These are phyloP conservation scores for Lydus trimaculatus DNA, from an alignment of 2,888 invertebrate species.

Conservation along the genomic window DNA sequence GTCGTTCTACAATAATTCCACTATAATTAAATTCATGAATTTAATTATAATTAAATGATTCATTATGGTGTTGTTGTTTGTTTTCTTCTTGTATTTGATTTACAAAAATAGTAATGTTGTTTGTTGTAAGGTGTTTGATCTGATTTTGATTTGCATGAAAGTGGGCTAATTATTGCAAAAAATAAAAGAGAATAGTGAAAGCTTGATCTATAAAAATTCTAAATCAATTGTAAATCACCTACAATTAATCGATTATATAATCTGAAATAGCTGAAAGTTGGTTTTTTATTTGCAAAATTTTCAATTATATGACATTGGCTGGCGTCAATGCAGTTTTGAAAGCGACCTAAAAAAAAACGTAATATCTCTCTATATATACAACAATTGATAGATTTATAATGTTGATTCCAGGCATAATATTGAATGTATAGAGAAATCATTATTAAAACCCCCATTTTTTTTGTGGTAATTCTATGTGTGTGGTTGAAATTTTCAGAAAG, in stretches of 20 bases:
- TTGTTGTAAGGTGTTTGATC: too few relatives aligned
- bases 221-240: neutral
- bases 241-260: neutral
- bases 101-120: neutral
- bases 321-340: neutral
- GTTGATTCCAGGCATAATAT: too few relatives aligned
- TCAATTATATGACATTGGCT: neutral
- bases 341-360: neutral
- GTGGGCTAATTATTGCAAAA: constrained; percentile 9
- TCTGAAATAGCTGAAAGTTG: neutral
- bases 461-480: too few relatives aligned
- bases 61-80: neutral
- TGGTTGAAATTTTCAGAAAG: neutral
- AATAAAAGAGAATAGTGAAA: neutral
- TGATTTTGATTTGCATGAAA: neutral
- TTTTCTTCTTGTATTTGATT: too few relatives aligned
- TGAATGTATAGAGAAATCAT: neutral
- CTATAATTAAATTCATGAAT: neutral
- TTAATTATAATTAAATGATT: neutral
- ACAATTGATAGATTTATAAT: too few relatives aligned
- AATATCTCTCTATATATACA: too few relatives aligned
- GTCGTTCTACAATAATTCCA: neutral
- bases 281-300: neutral
- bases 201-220: neutral
- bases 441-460: neutral